Conservation (phyloP, 2,797 vertebrate genomes). For the Xenops minutus region DNA sequence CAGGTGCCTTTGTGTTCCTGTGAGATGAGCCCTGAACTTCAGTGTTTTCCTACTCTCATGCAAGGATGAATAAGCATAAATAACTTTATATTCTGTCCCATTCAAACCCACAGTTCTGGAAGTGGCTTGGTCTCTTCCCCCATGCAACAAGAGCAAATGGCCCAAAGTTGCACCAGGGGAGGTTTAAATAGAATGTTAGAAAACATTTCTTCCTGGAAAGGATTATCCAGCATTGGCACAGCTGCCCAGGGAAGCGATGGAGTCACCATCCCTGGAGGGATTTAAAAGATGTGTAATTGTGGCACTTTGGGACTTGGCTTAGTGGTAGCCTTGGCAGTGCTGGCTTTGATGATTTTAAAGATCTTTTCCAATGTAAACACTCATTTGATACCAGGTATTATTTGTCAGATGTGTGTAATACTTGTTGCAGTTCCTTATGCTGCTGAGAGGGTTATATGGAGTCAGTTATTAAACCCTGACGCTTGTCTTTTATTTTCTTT, state of each 20-base stretch:
- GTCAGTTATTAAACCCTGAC: not conserved
- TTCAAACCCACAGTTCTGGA: not conserved
- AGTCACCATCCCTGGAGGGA: not conserved
- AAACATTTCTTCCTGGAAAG: not conserved
- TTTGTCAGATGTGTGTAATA: not conserved
- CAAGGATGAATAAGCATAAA: not conserved
- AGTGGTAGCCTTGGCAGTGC: not conserved
- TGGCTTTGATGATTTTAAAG: not conserved
- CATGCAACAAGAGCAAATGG: not conserved
- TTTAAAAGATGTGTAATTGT: not conserved
- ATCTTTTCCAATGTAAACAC: not conserved
- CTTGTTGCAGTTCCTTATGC: not conserved
- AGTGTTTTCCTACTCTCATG: rapidly evolving
- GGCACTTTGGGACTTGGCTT: not conserved
- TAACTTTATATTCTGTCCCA: rapidly evolving
- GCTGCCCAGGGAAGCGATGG: not conserved
- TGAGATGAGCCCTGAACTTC: rapidly evolving
- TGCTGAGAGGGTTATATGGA: not conserved
- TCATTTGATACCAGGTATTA: rapidly evolving
- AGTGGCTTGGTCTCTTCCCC: not conserved
- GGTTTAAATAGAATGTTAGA: not conserved
- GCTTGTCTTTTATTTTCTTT: not conserved
- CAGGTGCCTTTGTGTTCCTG: not conserved
- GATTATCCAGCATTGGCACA: rapidly evolving
- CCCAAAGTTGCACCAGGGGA: no score